Conservation (phyloP, 1,140 invertebrate species). For the Macrotrachela quadricornifera region DNA sequence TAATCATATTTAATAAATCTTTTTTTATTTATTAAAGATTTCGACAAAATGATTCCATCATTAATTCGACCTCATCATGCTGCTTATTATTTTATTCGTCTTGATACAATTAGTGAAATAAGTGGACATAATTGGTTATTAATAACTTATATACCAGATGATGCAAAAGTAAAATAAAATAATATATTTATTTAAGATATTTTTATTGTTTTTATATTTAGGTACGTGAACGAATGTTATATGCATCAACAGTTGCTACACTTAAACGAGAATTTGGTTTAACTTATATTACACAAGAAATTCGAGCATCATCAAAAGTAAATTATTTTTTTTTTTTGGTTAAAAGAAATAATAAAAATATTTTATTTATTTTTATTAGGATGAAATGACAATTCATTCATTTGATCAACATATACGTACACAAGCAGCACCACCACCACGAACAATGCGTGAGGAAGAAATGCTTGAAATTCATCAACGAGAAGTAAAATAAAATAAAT, state of each 20-base stretch:
- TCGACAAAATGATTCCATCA: background rate
- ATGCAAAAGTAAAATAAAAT: background rate
- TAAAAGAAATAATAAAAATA: too few species aligned
- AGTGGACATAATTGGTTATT: constrained; percentile 72
- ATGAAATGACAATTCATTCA: constrained; percentile 56
- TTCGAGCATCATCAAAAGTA: background rate
- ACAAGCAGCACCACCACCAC: constrained; percentile 55
- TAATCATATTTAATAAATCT: background rate
- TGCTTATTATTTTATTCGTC: constrained; percentile 71
- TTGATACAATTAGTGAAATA: constrained; percentile 46
- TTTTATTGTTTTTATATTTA: constrained; percentile 8
- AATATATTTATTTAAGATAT: background rate
- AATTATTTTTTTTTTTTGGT: background rate
- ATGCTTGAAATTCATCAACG: constrained; percentile 52
- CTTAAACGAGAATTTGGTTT: constrained; percentile 84
- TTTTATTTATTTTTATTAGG: constrained; percentile 29
- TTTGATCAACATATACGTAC: constrained; percentile 55
- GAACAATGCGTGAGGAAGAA: constrained; percentile 70
- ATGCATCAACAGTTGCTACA: constrained; percentile 91
- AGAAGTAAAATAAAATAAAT: constrained; percentile 38
- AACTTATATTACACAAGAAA: constrained; percentile 67
- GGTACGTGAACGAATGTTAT: constrained; percentile 81
- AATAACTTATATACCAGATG: constrained; percentile 77
- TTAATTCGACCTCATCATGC: constrained; percentile 58
- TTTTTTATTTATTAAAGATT: background rate